Base-by-base conservation (phyloP, 30 jellyfish, hydroid and myxozoan species). In the Aurelia sp. region DNA sequence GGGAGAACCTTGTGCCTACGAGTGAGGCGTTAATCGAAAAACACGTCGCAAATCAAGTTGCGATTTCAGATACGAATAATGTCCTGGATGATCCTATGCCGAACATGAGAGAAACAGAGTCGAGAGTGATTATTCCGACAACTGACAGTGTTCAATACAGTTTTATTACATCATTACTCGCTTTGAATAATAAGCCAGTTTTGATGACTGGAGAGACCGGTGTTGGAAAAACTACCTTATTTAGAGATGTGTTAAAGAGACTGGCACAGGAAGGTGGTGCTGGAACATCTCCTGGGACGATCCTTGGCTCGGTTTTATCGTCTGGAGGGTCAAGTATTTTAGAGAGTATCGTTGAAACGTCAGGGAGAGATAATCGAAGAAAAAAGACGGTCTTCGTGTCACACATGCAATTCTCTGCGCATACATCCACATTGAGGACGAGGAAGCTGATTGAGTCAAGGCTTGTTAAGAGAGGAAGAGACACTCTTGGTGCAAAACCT, bases 1-100 rank as follows among this genome's bases (percentile, higher is more conserved):
- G 98, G 98, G 92, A 85, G n/a, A 85, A 87, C 64, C 91, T 92
- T 18, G 92, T 92, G 18, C 95, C 95, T 9, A 86, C 89, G 76
- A 71, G 78, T 18, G 87, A 80, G 21, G 90, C 90, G 21, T 65
- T 89, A 47, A 89, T 89, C 57, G 97, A 89, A 44, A 88, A 80
- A 41, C 75, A 58, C 11, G 88, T 88, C 51, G 96, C 96, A 18
- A 76, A 87, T 68, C 90, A 69, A 35, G 44, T 76, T n/a, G 97
- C 97, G 15, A 91, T 88, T 11, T 76, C 92, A 13, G 90, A 83
- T 55, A 33, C 92, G 44, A n/a, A 12, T 47, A 83, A 90, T 41
- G 72, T 48, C 7, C 71, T 90, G 8, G 93, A 78, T 59, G 93
- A 90, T 55, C 92, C 97, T 15, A 67, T 88, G 87, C 90, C 89